Conservation (phyloP, 2,113 vertebrate genomes). For the Carlito syrichta region DNA sequence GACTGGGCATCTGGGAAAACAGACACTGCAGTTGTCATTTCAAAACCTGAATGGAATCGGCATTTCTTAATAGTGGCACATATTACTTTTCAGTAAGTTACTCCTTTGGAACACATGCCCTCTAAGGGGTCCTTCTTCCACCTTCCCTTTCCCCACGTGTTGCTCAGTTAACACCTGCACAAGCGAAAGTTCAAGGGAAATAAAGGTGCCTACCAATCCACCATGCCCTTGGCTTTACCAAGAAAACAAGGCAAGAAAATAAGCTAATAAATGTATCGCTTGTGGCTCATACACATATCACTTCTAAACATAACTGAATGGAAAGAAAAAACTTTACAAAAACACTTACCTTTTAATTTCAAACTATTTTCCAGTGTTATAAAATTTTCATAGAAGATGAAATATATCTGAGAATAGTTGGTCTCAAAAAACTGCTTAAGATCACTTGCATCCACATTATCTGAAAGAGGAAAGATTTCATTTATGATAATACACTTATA, state of each 20-base stretch:
- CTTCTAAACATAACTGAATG: not conserved
- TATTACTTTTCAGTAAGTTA: not conserved
- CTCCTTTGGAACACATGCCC: not conserved
- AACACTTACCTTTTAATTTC: conserved; percentile 96
- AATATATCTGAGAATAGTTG: conserved; percentile 99
- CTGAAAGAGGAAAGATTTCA: conserved; percentile 82
- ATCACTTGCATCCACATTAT: conserved; percentile 94
- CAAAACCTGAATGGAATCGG: not conserved
- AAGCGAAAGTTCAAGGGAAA: conserved; percentile 10
- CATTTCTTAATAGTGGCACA: not conserved
- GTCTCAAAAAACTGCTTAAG: conserved; percentile 97
- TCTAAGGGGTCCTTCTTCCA: not conserved
- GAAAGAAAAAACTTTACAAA: not conserved
- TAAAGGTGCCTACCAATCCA: not conserved
- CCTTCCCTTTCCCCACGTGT: not conserved
- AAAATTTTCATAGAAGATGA: conserved; percentile 99
- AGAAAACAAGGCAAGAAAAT: not conserved
- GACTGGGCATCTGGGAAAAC: not conserved
- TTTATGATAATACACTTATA: conserved; percentile 17
- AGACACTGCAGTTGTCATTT: not conserved
- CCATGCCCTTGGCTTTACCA: not conserved
- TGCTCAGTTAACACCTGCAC: not conserved
- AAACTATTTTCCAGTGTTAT: conserved; percentile 98
- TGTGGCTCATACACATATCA: not conserved
- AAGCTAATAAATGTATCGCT: not conserved